These are phyloP conservation scores for Apoderus coryli DNA, from an alignment of 2,888 invertebrate genomes.

Conservation along the genomic window DNA sequence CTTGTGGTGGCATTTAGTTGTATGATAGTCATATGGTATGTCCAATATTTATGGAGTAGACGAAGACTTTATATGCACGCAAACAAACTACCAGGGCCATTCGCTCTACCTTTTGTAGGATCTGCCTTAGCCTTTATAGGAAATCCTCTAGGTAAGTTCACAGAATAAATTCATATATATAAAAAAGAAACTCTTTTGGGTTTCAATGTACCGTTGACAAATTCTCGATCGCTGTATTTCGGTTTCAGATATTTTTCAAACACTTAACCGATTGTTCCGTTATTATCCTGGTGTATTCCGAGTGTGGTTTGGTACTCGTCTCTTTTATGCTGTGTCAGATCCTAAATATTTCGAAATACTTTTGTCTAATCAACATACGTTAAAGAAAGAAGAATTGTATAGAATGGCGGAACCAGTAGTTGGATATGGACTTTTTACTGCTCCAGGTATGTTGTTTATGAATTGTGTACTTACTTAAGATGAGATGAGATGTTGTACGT, in stretches of 20 bases:
- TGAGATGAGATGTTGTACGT: too few relatives aligned
- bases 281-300: conserved; percentile 18
- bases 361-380: conserved; percentile 18
- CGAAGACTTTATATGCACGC: conserved; percentile 19
- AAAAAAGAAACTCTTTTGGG: too few relatives aligned
- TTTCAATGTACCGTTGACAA: conserved; percentile 6
- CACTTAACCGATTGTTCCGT: conserved; percentile 15
- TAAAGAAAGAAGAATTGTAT: conserved; percentile 22
- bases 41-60: conserved; percentile 19
- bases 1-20: conserved; percentile 10
- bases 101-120: conserved; percentile 20
- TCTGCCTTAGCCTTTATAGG: conserved; percentile 20
- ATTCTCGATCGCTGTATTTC: not conserved
- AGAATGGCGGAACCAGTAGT: conserved; percentile 17
- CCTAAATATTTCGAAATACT: conserved; percentile 23
- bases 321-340: conserved; percentile 20
- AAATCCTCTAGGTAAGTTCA: conserved; percentile 18
- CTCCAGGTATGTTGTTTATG: too few relatives aligned
- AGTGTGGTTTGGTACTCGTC: conserved; percentile 22
- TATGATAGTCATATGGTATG: conserved; percentile 15
- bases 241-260: conserved; percentile 18
- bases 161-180: conserved; percentile 3
- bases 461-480: too few relatives aligned
- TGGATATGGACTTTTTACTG: conserved; percentile 21
- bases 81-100: conserved; percentile 19